phyloP scores from a whole-genome alignment of 2,797 vertebrate genomes.

The Hozukius guyotensis region DNA sequence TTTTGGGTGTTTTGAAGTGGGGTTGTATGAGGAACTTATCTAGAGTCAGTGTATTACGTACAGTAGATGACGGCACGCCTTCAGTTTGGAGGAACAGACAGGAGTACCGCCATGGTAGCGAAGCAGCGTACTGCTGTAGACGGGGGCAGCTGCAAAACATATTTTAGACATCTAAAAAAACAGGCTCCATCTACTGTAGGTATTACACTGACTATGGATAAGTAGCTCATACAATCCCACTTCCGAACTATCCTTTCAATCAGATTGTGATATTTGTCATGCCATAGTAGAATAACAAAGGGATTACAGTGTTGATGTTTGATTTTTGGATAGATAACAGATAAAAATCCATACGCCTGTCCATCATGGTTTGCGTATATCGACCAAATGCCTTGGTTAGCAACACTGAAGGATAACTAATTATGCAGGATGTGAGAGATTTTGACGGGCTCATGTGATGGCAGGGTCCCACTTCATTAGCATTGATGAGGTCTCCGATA shows the following conservation, averaged over 20 bases:
- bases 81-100: no score
- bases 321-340: not conserved
- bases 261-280: not conserved
- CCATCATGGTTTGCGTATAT: not conserved
- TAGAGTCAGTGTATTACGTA: no score
- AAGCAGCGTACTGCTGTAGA: no score
- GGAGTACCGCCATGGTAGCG: no score
- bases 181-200: no score
- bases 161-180: no score
- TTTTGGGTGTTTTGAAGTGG: no score
- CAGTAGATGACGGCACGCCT: no score
- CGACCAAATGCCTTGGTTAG: not conserved
- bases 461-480: not conserved
- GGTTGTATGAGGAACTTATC: no score
- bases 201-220: no score
- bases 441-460: not conserved
- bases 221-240: no score
- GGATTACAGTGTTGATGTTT: not conserved
- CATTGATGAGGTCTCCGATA: slow-evolving; percentile 14
- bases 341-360: slow-evolving; percentile 7
- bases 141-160: no score
- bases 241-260: not conserved
- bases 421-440: not conserved
- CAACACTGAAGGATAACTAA: not conserved
- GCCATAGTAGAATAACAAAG: not conserved